These are phyloP conservation scores for Torymus tubicola DNA, from an alignment of 2,888 invertebrate species.

Conservation along the genomic window DNA sequence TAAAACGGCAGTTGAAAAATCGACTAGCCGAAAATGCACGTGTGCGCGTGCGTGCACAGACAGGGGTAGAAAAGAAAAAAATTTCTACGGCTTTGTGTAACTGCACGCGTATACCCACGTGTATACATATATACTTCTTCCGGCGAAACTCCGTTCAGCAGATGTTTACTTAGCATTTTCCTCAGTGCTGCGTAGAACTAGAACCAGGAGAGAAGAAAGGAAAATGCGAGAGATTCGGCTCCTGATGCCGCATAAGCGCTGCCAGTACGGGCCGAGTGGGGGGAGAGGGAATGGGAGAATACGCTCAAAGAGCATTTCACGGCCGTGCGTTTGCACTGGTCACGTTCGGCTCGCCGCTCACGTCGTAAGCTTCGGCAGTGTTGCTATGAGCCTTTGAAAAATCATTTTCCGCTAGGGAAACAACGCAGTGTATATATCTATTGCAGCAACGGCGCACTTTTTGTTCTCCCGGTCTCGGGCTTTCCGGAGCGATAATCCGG, in stretches of 20 bases:
- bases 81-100: too few species aligned
- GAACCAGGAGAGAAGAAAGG: not conserved
- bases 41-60: not conserved
- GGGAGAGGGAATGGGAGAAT: not conserved
- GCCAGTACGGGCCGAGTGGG: not conserved
- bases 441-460: too few species aligned
- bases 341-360: constrained; percentile 55
- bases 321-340: constrained; percentile 47
- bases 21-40: not conserved
- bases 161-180: constrained; percentile 46
- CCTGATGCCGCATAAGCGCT: constrained; percentile 48
- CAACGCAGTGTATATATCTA: too few species aligned
- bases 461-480: not conserved
- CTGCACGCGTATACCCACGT: too few species aligned
- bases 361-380: not conserved
- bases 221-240: constrained; percentile 8
- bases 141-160: constrained; percentile 8
- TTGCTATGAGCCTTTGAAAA: constrained; percentile 52
- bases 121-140: not conserved
- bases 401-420: constrained; percentile 54
- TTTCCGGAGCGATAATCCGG: constrained; percentile 62
- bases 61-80: not conserved
- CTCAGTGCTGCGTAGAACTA: constrained; percentile 11
- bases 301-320: constrained; percentile 42
- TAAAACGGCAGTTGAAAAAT: too few species aligned